Evolutionary conservation across 2,113 vertebrate genomes (phyloP), one percentile per base, ranked within the genome.

Genomic region (Seriola dumerili): DNA sequence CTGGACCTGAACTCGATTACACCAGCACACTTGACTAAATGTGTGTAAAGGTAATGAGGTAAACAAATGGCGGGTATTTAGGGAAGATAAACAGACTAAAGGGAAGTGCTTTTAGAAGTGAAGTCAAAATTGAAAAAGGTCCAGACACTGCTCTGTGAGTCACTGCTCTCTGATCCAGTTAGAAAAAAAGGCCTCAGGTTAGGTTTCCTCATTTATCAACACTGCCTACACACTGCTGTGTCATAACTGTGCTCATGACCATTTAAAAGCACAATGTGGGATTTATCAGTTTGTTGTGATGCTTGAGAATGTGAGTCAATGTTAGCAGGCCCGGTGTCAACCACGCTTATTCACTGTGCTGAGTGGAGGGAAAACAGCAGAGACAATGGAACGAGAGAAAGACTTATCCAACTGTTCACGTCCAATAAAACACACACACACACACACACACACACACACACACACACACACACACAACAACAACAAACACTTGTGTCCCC

Each of bases 271-370:
- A 42, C 8, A 34, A 64, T 36, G 72, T 75, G 55, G 72, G 55
- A 69, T 75, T 68, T 46, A 44, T 29, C 32, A 8, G 8, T 74
- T 68, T 52, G 42, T 32, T 16, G 32, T 32, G 54, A 74, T 52
- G 52, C 52, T 67, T 29, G 62, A 66, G 21, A 58, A 72, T 29
- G 38, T 67, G 63, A 73, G 38, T 73, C 63, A 52, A 5, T 50
- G 52, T 50, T 54, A 52, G 29, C 5, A 50, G 48, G 48, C 16
- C 17, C 17, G 7, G 48, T 50, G 23, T 71, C 17, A 57, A 25
- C 50, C 8, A 6, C 7, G 21, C 14, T 23, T 23, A 54, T 64
- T 64, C 46, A 72, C 58, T 3, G 14, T 4, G 38, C 21, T 38
- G 16, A 32, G 38, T 34, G 14, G 40, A 42, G 40, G 7, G 40